Evolutionary conservation across 2,888 invertebrate species (phyloP).

Genomic region (Melanargia galathea): DNA sequence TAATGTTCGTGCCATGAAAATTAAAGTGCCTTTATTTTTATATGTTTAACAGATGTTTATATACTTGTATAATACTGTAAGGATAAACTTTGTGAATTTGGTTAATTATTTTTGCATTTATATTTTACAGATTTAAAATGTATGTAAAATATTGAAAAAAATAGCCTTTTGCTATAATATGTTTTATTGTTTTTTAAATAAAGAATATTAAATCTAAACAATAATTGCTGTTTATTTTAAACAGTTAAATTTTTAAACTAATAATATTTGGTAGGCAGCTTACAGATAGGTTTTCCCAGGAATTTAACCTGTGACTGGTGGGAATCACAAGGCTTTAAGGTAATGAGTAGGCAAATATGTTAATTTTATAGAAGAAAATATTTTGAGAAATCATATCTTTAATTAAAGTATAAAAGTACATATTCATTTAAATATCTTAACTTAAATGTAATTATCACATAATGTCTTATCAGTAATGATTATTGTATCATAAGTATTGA

Average conservation of each 20-base stretch:
- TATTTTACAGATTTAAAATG: background rate
- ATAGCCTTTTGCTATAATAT: background rate
- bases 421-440: constrained; percentile 30
- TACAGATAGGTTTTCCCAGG: background rate
- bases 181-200: constrained; percentile 15
- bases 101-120: background rate
- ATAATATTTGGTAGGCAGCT: too few species aligned
- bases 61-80: background rate
- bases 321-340: background rate
- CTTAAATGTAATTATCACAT: constrained; percentile 42
- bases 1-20: constrained; percentile 7
- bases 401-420: background rate
- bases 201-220: background rate
- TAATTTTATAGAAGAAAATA: background rate
- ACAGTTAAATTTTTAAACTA: too few species aligned
- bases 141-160: background rate
- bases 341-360: background rate
- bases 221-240: background rate
- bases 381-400: background rate
- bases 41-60: background rate
- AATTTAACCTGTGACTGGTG: background rate
- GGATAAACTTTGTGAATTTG: background rate
- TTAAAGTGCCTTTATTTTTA: constrained; percentile 6
- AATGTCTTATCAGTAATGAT: constrained; percentile 33
- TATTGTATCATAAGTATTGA: constrained; percentile 15